phyloP scores from a whole-genome alignment of 2,113 vertebrate species.

The Calcarius ornatus region DNA sequence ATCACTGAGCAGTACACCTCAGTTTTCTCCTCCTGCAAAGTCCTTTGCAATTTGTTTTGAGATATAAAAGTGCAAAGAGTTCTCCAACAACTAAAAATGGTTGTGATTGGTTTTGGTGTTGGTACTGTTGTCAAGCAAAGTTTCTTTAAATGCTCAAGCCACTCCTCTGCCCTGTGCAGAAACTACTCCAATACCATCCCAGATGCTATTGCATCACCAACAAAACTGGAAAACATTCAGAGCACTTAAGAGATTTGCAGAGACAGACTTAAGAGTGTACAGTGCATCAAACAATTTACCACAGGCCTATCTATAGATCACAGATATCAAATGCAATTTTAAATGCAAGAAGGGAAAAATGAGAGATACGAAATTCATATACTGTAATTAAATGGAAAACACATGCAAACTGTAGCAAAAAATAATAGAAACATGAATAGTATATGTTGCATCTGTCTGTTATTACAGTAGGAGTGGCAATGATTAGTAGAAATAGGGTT shows the following conservation, averaged over 20 bases:
- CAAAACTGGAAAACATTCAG: background rate
- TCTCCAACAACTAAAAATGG: background rate
- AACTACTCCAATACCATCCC: background rate
- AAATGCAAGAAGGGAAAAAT: constrained; percentile 9
- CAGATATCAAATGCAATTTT: constrained; percentile 24
- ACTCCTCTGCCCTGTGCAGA: background rate
- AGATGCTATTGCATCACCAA: background rate
- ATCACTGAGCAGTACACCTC: background rate
- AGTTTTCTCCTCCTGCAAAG: background rate
- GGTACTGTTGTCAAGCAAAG: background rate
- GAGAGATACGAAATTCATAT: constrained; percentile 23
- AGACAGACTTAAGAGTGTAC: background rate
- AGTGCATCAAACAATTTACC: background rate
- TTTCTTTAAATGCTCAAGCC: background rate
- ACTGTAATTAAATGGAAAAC: constrained; percentile 59
- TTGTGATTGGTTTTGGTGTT: background rate
- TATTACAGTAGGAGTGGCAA: constrained; percentile 58
- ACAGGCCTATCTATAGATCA: constrained; percentile 17
- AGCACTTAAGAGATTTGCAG: constrained; percentile 4
- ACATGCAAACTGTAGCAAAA: constrained; percentile 56
- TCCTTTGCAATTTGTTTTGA: background rate
- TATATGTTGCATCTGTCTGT: constrained; percentile 42
- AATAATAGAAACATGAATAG: constrained; percentile 44
- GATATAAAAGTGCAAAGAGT: background rate
- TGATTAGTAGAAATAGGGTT: constrained; percentile 48